These are phyloP conservation scores for Microplitis deprimator DNA, from an alignment of 2,888 invertebrate genomes.

Conservation along the genomic window DNA sequence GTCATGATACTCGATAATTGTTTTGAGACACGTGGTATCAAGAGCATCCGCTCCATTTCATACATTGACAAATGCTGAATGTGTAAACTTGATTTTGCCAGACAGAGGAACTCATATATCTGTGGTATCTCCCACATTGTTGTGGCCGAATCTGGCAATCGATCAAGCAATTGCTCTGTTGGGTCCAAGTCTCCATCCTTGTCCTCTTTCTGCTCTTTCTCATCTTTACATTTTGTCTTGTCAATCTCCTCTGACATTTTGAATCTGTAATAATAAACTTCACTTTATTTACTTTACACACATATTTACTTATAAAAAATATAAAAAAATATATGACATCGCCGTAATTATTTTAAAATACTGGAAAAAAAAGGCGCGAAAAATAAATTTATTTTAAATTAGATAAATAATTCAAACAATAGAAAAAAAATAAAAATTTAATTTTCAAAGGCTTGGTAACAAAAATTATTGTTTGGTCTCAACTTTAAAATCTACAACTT, in stretches of 20 bases:
- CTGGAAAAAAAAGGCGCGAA: no score
- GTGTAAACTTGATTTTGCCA: constrained; percentile 73
- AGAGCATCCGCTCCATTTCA: constrained; percentile 75
- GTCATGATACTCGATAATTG: constrained; percentile 75
- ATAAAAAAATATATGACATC: neutral
- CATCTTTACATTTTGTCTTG: constrained; percentile 64
- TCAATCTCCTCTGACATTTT: constrained; percentile 60
- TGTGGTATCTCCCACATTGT: constrained; percentile 77
- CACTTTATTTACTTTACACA: neutral
- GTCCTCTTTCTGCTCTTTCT: constrained; percentile 63
- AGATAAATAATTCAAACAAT: no score
- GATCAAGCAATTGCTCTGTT: constrained; percentile 68
- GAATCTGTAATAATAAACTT: constrained; percentile 38
- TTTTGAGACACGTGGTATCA: constrained; percentile 74
- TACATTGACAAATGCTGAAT: constrained; percentile 74
- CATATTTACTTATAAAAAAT: neutral
- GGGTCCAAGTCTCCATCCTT: constrained; percentile 70
- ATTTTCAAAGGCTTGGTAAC: no score
- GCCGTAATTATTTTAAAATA: no score
- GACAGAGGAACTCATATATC: constrained; percentile 74
- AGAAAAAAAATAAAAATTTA: no score
- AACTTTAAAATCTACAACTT: no score
- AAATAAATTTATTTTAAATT: no score
- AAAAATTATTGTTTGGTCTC: no score
- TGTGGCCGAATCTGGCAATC: constrained; percentile 69